A percentile compares a stretch with the other conserved stretches of the same genome.
These are phyloP conservation scores for Papilio glaucus DNA, from an alignment of 1,140 invertebrate genomes.

Conservation along the genomic window DNA sequence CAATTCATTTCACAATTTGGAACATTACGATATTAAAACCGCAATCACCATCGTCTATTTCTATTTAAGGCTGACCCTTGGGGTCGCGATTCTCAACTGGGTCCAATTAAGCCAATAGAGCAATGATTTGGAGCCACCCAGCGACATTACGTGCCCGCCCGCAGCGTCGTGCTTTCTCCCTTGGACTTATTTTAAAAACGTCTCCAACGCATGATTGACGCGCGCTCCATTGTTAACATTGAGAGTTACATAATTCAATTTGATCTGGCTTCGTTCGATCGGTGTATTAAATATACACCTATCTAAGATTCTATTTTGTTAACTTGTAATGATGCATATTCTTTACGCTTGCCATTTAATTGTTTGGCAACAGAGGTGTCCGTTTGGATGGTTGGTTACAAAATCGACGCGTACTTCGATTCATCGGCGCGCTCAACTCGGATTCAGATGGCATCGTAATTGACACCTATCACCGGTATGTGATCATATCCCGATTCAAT, in stretches of 20 bases:
- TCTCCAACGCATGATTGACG: conserved; percentile 77
- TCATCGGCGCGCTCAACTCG: conserved; percentile 17
- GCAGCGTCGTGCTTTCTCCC: conserved; percentile 73
- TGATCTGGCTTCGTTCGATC: conserved; percentile 74
- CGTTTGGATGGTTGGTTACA: conserved; percentile 67
- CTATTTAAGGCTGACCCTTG: conserved; percentile 49
- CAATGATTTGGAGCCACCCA: conserved; percentile 46
- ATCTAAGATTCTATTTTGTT: conserved; percentile 72
- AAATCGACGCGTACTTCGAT: conserved; percentile 36
- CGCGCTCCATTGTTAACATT: conserved; percentile 67
- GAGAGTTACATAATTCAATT: conserved; percentile 72
- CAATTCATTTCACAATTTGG: conserved; percentile 1
- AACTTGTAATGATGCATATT: conserved; percentile 77
- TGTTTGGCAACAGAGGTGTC: conserved; percentile 69
- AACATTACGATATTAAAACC: background rate
- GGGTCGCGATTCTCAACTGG: conserved; percentile 47
- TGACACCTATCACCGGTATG: conserved; percentile 43
- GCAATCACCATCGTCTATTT: background rate
- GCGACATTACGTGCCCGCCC: conserved; percentile 52
- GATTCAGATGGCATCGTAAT: conserved; percentile 41
- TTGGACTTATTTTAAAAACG: conserved; percentile 77
- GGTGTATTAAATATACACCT: conserved; percentile 68
- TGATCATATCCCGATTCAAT: conserved; percentile 1
- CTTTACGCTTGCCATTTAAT: conserved; percentile 77
- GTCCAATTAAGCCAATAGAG: conserved; percentile 56